Evolutionary conservation across 1,140 invertebrate species (phyloP).

Genomic region (Gryllus bimaculatus): DNA sequence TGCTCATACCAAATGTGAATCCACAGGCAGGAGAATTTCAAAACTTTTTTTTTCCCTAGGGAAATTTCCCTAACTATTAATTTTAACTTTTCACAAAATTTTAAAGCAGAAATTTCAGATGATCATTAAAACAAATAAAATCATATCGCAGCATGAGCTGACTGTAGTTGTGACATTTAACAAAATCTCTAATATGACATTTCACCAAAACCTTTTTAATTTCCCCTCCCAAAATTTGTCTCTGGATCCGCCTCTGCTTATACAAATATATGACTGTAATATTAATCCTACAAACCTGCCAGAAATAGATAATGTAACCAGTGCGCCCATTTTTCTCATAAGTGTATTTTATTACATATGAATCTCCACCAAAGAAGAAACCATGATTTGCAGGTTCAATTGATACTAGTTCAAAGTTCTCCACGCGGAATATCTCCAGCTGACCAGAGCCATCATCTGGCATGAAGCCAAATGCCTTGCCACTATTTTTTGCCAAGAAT

Average conservation of each 20-base stretch:
- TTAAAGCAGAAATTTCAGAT: too few species aligned
- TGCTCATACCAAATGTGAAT: background rate
- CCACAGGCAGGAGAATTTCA: background rate
- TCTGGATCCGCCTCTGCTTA: too few species aligned
- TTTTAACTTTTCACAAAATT: too few species aligned
- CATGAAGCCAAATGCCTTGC: constrained; percentile 55
- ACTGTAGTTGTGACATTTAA: too few species aligned
- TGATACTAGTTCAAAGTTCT: constrained; percentile 47
- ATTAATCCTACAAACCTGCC: constrained; percentile 44
- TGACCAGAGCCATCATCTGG: constrained; percentile 57
- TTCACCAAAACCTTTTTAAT: too few species aligned
- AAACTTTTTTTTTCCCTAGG: too few species aligned
- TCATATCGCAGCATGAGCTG: too few species aligned
- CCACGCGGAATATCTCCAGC: constrained; percentile 41
- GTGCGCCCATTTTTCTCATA: constrained; percentile 44
- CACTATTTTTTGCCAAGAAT: constrained; percentile 33
- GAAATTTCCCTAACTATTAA: too few species aligned
- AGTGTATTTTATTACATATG: constrained; percentile 66
- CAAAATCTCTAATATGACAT: too few species aligned
- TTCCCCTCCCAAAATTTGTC: too few species aligned
- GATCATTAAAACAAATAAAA: too few species aligned
- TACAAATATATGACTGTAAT: background rate
- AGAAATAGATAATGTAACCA: constrained; percentile 59
- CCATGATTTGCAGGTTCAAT: constrained; percentile 46
- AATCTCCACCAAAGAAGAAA: constrained; percentile 65